These are phyloP conservation scores for Stigmatopora nigra DNA, from an alignment of 2,113 vertebrate species.

Conservation along the genomic window DNA sequence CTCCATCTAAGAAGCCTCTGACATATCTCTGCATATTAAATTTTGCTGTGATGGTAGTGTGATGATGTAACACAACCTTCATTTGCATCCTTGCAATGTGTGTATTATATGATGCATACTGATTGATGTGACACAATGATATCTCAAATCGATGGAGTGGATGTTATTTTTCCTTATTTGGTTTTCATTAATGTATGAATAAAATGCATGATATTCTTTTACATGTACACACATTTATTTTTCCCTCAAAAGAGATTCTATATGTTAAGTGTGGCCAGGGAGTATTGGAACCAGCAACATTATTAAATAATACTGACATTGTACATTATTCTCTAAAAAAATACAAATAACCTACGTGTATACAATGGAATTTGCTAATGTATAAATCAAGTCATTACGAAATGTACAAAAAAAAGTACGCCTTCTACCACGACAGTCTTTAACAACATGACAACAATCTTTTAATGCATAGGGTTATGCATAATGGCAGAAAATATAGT, in stretches of 20 bases:
- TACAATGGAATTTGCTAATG: too few species aligned
- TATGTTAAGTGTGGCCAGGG: conserved; percentile 18
- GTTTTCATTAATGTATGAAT: not conserved
- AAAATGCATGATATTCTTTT: not conserved
- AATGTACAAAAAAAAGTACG: too few species aligned
- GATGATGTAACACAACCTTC: conserved; percentile 35
- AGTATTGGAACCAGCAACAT: too few species aligned
- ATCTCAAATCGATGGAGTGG: conserved; percentile 36
- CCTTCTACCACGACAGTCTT: too few species aligned
- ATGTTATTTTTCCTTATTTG: not conserved
- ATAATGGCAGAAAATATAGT: too few species aligned
- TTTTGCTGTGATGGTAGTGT: not conserved
- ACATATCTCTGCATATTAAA: conserved; percentile 1
- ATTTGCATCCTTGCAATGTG: conserved; percentile 16
- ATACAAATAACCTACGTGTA: too few species aligned
- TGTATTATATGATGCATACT: conserved; percentile 32
- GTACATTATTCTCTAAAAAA: too few species aligned
- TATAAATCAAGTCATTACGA: too few species aligned
- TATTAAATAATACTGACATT: too few species aligned
- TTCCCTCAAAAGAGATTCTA: not conserved
- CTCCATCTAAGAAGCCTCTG: conserved; percentile 5
- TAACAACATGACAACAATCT: too few species aligned
- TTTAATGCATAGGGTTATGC: too few species aligned
- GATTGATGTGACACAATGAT: conserved; percentile 33
- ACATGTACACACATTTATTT: not conserved